Conservation (phyloP, 2,888 invertebrate species). For the Hydriomena furcata region DNA sequence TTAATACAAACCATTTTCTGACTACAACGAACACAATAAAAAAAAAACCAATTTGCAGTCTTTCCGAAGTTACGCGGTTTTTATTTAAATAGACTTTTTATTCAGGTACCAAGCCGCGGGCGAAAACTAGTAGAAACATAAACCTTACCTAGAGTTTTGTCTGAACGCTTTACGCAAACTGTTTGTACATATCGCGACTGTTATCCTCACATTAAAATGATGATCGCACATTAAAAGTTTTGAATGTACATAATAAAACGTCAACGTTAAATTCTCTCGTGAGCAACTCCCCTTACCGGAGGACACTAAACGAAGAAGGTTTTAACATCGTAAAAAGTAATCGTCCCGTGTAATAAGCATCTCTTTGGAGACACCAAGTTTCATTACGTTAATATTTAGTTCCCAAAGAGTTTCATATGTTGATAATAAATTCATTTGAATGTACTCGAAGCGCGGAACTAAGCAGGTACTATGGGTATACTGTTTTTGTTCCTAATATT, state of each 20-base stretch:
- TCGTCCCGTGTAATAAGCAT: conserved; percentile 23
- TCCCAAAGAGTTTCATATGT: conserved; percentile 8
- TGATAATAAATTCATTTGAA: neutral
- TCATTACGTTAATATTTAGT: conserved; percentile 29
- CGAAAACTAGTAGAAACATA: too few relatives aligned
- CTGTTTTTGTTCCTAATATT: too few relatives aligned
- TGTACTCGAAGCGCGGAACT: neutral
- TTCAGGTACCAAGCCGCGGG: too few relatives aligned
- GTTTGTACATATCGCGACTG: neutral
- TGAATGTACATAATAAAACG: neutral
- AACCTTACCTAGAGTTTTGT: too few relatives aligned
- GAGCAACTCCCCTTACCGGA: conserved; percentile 10
- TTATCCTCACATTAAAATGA: neutral
- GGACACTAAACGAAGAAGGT: conserved; percentile 23
- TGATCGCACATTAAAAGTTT: neutral
- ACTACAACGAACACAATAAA: too few relatives aligned
- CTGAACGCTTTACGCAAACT: neutral
- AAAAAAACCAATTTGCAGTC: too few relatives aligned
- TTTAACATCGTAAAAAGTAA: conserved; percentile 30
- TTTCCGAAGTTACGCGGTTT: too few relatives aligned
- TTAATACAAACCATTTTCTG: too few relatives aligned
- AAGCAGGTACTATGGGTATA: neutral
- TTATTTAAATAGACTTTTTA: too few relatives aligned
- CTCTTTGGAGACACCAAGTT: conserved; percentile 24
- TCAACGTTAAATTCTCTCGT: conserved; percentile 1